These are phyloP conservation scores for Coptodon rendalli DNA, from an alignment of 2,113 vertebrate species.

Conservation along the genomic window DNA sequence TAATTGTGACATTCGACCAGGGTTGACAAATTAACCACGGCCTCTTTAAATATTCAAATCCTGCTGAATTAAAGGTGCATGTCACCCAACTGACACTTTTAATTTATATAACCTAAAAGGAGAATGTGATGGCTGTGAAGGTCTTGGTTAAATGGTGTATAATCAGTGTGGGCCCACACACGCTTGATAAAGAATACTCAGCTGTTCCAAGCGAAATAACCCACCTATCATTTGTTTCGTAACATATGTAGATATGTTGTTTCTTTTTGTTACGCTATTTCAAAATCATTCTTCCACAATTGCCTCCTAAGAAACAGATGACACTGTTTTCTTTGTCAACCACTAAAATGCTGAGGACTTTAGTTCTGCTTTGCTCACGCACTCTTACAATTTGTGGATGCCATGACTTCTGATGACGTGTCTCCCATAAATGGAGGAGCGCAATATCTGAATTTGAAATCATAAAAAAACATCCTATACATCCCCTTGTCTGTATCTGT, in stretches of 20 bases:
- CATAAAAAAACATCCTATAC: background rate
- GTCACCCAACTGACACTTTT: background rate
- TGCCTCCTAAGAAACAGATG: background rate
- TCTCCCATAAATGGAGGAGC: background rate
- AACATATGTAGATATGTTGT: background rate
- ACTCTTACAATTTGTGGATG: background rate
- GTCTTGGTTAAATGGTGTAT: background rate
- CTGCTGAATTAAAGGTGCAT: background rate
- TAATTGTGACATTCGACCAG: constrained; percentile 81
- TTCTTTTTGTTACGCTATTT: background rate
- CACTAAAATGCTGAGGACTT: background rate
- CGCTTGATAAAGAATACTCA: background rate
- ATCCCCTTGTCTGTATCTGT: background rate
- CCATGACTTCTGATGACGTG: background rate
- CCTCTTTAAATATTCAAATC: constrained; percentile 77
- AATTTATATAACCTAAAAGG: background rate
- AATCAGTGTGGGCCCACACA: background rate
- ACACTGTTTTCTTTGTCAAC: background rate
- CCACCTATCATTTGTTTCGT: background rate
- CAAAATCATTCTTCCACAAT: background rate
- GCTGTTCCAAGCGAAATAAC: background rate
- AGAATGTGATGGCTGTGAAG: background rate
- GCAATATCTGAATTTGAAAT: background rate
- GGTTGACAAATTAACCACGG: constrained; percentile 81
- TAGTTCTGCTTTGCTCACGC: background rate